Evolutionary conservation across 2,113 vertebrate species (phyloP).

Genomic region (Halcyon malimbica): DNA sequence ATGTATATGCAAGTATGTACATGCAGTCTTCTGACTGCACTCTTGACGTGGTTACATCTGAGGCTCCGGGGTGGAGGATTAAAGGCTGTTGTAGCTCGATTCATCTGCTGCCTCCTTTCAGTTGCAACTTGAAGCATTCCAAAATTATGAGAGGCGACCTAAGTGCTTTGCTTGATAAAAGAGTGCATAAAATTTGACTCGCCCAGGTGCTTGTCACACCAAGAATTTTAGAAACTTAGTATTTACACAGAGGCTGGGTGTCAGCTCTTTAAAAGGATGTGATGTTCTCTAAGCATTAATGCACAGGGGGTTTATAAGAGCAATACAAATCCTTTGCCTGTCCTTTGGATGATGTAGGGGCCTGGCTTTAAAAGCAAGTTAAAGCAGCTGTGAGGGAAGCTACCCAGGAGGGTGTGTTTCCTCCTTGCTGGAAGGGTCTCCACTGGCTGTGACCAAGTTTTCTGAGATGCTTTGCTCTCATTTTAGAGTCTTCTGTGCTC

Average conservation of each 20-base stretch:
- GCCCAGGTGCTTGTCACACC: not conserved
- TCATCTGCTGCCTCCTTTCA: not conserved
- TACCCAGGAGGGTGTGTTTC: not conserved
- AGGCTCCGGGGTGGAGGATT: not conserved
- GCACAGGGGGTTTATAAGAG: not conserved
- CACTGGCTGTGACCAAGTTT: not conserved
- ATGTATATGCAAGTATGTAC: not conserved
- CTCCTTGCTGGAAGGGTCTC: not conserved
- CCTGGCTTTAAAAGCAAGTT: not conserved
- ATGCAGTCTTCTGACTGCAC: not conserved
- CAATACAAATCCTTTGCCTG: not conserved
- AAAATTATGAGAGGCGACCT: not conserved
- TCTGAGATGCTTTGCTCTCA: not conserved
- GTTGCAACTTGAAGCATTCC: not conserved
- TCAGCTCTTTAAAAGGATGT: not conserved
- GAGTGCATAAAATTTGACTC: not conserved
- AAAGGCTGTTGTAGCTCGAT: not conserved
- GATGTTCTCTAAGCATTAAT: not conserved
- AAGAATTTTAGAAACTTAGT: not conserved
- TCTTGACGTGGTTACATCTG: not conserved
- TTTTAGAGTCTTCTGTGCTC: not conserved
- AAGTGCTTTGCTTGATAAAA: not conserved
- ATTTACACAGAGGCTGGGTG: not conserved
- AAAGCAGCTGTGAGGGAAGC: not conserved
- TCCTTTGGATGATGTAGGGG: not conserved